phyloP scores from a whole-genome alignment of 2,113 vertebrate species.

The Cyanoramphus novaezelandiae region DNA sequence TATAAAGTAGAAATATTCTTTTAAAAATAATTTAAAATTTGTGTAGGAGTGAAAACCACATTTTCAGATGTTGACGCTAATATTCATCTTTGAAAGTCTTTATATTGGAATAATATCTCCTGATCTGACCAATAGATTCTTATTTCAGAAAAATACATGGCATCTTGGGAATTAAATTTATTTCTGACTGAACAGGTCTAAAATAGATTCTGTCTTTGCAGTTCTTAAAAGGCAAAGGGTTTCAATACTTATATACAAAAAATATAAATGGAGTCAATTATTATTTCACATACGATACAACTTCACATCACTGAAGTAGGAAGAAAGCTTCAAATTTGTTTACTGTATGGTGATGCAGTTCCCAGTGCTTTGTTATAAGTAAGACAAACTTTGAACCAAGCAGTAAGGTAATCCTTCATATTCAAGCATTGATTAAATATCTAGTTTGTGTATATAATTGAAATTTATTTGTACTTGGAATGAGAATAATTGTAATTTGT shows the following conservation, averaged over 20 bases:
- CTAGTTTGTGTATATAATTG: not conserved
- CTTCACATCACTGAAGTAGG: not conserved
- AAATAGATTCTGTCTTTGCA: not conserved
- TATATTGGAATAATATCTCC: constrained; percentile 16
- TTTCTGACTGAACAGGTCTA: not conserved
- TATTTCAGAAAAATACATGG: not conserved
- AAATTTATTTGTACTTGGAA: not conserved
- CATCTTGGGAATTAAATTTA: not conserved
- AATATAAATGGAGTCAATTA: not conserved
- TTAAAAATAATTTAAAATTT: constrained; percentile 5
- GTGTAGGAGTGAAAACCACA: not conserved
- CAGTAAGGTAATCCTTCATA: not conserved
- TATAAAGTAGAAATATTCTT: constrained; percentile 12
- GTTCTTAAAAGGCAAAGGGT: not conserved
- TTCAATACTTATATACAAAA: not conserved
- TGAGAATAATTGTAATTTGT: not conserved
- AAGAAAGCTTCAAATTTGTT: not conserved
- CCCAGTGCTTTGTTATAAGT: not conserved
- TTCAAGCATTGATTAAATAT: not conserved
- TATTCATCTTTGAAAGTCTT: not conserved
- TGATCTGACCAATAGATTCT: not conserved
- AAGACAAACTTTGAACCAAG: not conserved
- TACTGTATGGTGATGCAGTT: not conserved
- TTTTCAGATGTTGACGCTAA: constrained; percentile 20
- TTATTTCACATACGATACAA: not conserved